Evolutionary conservation across 2,113 vertebrate species (phyloP).

Genomic region (Calypte anna): DNA sequence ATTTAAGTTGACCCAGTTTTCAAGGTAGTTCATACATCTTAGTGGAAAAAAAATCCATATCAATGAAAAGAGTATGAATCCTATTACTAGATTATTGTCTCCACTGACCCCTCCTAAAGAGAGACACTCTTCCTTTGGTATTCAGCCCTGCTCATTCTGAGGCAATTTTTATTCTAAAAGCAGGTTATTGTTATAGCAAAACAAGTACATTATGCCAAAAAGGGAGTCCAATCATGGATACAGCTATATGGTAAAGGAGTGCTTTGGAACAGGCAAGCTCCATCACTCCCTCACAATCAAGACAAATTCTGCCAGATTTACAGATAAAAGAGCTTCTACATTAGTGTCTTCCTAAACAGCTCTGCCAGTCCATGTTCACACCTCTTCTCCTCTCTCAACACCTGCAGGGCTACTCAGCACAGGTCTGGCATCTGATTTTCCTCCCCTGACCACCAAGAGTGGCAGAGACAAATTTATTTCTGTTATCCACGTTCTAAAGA

Average conservation of each 20-base stretch:
- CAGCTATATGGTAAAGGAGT: not conserved
- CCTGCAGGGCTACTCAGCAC: not conserved
- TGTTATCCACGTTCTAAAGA: not conserved
- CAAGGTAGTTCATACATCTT: constrained; percentile 12
- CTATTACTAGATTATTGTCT: not conserved
- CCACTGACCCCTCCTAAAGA: not conserved
- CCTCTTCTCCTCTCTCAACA: not conserved
- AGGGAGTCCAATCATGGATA: not conserved
- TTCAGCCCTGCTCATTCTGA: constrained; percentile 1
- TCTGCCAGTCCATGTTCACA: not conserved
- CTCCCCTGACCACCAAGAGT: not conserved
- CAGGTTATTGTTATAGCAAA: not conserved
- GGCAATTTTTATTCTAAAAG: constrained; percentile 9
- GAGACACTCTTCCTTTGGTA: not conserved
- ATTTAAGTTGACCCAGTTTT: constrained; percentile 51
- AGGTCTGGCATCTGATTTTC: not conserved
- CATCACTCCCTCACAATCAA: not conserved
- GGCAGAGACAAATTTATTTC: not conserved
- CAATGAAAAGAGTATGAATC: constrained; percentile 4
- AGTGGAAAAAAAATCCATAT: not conserved
- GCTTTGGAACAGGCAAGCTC: not conserved
- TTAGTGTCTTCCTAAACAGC: not conserved
- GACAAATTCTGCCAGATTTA: not conserved
- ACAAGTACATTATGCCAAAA: not conserved
- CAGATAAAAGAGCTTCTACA: not conserved